phyloP scores from a whole-genome alignment of 2,113 vertebrate genomes.

The Odontophorus gujanensis region DNA sequence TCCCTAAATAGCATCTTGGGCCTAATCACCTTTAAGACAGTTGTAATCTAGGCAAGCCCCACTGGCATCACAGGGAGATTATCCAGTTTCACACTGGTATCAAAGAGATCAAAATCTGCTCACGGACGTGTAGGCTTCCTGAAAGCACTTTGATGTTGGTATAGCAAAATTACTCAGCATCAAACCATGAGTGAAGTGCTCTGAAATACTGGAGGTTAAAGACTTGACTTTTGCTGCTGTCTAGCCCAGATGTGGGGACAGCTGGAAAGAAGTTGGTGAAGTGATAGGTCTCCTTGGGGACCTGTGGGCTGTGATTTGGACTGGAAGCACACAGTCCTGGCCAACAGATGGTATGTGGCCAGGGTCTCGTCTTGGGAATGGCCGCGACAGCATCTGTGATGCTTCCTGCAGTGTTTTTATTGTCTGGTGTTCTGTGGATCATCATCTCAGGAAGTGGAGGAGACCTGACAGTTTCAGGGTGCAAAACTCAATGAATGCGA shows the following conservation, averaged over 20 bases:
- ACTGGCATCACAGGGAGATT: neutral
- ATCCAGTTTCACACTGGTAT: neutral
- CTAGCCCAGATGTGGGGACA: neutral
- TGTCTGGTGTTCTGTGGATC: neutral
- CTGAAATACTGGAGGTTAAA: neutral
- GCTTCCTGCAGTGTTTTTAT: neutral
- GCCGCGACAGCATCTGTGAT: neutral
- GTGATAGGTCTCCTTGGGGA: neutral
- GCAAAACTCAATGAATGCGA: neutral
- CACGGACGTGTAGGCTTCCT: neutral
- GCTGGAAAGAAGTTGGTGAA: neutral
- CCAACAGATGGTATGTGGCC: neutral
- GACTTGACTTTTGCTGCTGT: neutral
- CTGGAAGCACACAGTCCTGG: neutral
- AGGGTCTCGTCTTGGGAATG: neutral
- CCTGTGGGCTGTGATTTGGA: accelerated
- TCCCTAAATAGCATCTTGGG: neutral
- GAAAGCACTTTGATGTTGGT: neutral
- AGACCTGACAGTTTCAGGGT: neutral
- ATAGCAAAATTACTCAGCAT: neutral
- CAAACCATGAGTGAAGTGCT: neutral
- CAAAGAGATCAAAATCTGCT: neutral
- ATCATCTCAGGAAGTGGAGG: neutral
- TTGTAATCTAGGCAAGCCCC: neutral
- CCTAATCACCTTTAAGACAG: neutral